These are phyloP conservation scores for Albula goreensis DNA, from an alignment of 2,113 vertebrate genomes.

Conservation along the genomic window DNA sequence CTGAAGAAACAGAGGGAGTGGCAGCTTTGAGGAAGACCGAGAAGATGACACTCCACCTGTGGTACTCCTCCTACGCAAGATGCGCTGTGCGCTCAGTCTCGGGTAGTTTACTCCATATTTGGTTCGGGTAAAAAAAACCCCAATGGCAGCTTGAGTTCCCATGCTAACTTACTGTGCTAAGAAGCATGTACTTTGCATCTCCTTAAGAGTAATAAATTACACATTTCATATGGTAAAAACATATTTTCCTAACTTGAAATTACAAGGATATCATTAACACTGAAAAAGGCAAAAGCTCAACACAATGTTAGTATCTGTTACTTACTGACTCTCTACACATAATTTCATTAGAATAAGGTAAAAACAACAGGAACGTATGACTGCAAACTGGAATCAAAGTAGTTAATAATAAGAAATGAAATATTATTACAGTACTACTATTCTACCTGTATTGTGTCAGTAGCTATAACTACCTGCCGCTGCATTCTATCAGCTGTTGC, in stretches of 20 bases:
- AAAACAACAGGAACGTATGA: too few relatives aligned
- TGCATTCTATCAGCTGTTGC: too few relatives aligned
- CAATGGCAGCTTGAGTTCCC: too few relatives aligned
- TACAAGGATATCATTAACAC: neutral
- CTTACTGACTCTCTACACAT: constrained; percentile 15
- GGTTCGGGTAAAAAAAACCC: neutral
- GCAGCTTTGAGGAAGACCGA: neutral
- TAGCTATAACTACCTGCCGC: too few relatives aligned
- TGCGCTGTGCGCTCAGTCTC: constrained; percentile 91
- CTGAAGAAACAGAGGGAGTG: neutral
- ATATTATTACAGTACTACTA: too few relatives aligned
- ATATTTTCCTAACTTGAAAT: constrained; percentile 12
- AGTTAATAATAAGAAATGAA: too few relatives aligned
- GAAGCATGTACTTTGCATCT: neutral
- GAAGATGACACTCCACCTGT: constrained; percentile 37
- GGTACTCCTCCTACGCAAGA: constrained; percentile 86
- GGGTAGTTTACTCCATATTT: constrained; percentile 91
- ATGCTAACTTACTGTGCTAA: neutral
- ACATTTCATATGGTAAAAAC: neutral
- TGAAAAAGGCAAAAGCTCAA: neutral
- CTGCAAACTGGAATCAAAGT: too few relatives aligned
- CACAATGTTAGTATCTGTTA: neutral
- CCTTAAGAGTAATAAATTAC: neutral
- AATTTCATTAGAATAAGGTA: too few relatives aligned
- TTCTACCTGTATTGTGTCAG: too few relatives aligned